Evolutionary conservation across 2,113 vertebrate species (phyloP).

Genomic region (Phodopus roborovskii): DNA sequence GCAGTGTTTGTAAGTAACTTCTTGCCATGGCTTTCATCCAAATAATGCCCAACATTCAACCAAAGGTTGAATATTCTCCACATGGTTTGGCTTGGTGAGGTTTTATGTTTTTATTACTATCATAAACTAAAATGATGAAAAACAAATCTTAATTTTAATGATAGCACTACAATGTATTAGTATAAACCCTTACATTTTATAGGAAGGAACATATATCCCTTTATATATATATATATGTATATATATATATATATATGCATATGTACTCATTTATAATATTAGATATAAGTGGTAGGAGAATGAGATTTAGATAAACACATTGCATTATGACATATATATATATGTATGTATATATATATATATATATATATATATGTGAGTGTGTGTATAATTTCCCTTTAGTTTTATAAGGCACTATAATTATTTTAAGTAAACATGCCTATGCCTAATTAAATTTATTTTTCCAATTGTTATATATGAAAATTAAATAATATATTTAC

Average conservation of each 20-base stretch:
- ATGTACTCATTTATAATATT: not conserved
- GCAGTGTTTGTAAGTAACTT: not conserved
- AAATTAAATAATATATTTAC: slow-evolving; percentile 56
- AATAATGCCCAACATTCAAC: not conserved
- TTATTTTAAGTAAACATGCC: slow-evolving; percentile 7
- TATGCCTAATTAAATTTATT: slow-evolving; percentile 43
- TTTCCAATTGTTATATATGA: not conserved
- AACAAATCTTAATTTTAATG: slow-evolving; percentile 33
- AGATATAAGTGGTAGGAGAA: slow-evolving; percentile 21
- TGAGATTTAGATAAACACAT: not conserved
- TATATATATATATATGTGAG: too few species aligned
- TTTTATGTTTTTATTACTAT: not conserved
- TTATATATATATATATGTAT: not conserved
- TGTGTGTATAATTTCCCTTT: not conserved
- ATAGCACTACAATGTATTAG: not conserved
- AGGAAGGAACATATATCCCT: not conserved
- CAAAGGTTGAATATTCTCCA: not conserved
- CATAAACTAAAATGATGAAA: slow-evolving; percentile 39
- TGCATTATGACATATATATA: not conserved
- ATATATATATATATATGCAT: not conserved
- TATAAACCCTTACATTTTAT: slow-evolving; percentile 17
- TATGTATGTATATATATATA: too few species aligned
- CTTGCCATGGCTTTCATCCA: not conserved
- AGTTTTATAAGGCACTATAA: not conserved
- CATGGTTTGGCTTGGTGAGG: not conserved